Evolutionary conservation across 2,797 vertebrate genomes (phyloP).

Genomic region (Thunnus albacares): DNA sequence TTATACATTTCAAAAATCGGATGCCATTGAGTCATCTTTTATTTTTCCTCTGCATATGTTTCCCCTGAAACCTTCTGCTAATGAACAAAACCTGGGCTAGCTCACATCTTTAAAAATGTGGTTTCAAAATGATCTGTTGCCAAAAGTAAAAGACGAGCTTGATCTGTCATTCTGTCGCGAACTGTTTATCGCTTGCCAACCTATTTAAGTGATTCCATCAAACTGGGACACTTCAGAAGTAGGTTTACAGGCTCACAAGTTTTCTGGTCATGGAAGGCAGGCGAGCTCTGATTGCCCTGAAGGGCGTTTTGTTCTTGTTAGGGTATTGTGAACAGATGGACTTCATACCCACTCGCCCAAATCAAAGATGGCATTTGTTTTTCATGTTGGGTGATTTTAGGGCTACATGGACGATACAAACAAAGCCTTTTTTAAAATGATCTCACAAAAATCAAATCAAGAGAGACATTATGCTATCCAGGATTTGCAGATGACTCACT

Average conservation of each 20-base stretch:
- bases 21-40: conserved; percentile 61
- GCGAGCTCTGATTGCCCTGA: conserved; percentile 74
- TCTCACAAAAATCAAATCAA: conserved; percentile 74
- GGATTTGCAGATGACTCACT: conserved; percentile 71
- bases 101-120: conserved; percentile 71
- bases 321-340: conserved; percentile 85
- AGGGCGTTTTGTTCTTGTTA: conserved; percentile 81
- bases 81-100: conserved; percentile 77
- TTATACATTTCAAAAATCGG: conserved; percentile 60
- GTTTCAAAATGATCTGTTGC: conserved; percentile 72
- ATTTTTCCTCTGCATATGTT: conserved; percentile 64
- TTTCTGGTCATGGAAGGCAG: conserved; percentile 72
- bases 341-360: conserved; percentile 71
- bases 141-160: conserved; percentile 75
- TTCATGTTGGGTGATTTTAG: conserved; percentile 77
- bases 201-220: conserved; percentile 81
- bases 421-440: conserved; percentile 73
- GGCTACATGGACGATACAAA: conserved; percentile 66
- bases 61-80: conserved; percentile 67
- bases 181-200: conserved; percentile 81
- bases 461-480: conserved; percentile 59
- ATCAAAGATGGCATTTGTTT: conserved; percentile 82
- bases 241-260: conserved; percentile 70
- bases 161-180: conserved; percentile 73
- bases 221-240: conserved; percentile 76